These are phyloP conservation scores for Steromphala cineraria DNA, from an alignment of 2,888 invertebrate genomes.

Conservation along the genomic window DNA sequence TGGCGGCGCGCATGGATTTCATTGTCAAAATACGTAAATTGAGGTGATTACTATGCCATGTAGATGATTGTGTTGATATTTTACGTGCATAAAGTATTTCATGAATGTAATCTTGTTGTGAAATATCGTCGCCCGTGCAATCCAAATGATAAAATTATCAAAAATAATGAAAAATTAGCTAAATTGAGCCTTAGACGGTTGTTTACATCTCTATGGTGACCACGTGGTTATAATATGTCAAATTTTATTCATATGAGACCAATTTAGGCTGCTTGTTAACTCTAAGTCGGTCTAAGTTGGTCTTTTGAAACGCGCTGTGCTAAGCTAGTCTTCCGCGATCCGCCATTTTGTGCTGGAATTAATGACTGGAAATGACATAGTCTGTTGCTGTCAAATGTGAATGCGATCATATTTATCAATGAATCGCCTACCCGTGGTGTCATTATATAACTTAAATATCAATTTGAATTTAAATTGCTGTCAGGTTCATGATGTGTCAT, in stretches of 20 bases:
- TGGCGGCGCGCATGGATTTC: slow-evolving; percentile 65
- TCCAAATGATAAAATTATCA: not conserved
- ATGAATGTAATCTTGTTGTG: not conserved
- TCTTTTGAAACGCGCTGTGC: not conserved
- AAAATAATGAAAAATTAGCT: not conserved
- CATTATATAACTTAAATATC: no score
- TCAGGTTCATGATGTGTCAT: no score
- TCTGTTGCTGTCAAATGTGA: slow-evolving; percentile 2
- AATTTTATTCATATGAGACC: not conserved
- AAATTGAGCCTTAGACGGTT: slow-evolving; percentile 18
- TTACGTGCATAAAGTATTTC: not conserved
- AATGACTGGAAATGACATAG: not conserved
- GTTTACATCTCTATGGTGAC: slow-evolving; percentile 54
- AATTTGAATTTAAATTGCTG: no score
- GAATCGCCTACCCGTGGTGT: no score
- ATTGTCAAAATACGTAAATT: slow-evolving; percentile 18
- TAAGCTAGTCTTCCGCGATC: slow-evolving; percentile 7
- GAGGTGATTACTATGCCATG: not conserved
- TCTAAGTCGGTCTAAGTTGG: not conserved
- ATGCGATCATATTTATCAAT: not conserved
- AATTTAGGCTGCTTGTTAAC: not conserved
- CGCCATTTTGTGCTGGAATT: slow-evolving; percentile 13
- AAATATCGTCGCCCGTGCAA: not conserved
- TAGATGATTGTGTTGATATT: not conserved
- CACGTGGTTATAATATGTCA: slow-evolving; percentile 36